Evolutionary conservation across 1,140 invertebrate genomes (phyloP), one percentile per base, ranked within the genome.

Genomic region (Oppia nitens): DNA sequence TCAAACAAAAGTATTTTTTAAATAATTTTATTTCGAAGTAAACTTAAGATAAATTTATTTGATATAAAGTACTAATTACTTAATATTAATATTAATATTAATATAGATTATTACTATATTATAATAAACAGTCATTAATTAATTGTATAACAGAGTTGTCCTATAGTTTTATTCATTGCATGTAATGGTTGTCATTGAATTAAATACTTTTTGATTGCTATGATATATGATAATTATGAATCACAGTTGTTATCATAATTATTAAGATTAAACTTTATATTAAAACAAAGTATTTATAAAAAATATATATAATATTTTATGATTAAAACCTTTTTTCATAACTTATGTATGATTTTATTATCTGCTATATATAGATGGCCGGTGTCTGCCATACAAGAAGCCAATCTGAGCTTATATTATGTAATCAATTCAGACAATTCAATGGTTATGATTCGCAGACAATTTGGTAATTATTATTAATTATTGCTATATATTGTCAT

Each of bases 321-420:
- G 6, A 9, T 40, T 40, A 17, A 40, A 6, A 17, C 32, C 6
- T 40, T 40, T 40, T 40, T 6, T 40, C 17, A 40, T 40, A 6
- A 40, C 17, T 40, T 40, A 40, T 9, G 32, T 40, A 9, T 40
- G 12, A 40, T 20, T 29, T 1, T 25, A 20, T n/a, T 55, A 32
- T 40, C 6, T 40, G n/a, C 14, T 32, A 11, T 55, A n/a, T n/a
- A 29, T 2, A 69, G 68, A 25, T 68, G 67, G 68, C 62, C 66
- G 12, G 57, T 69, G 28, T 61, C 53, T 32, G 55, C 52, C 27
- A 28, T 28, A 27, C 68, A 68, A 51, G 68, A 70, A 59, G 57
- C 57, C 21, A 55, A 62, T 27, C 17, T 69, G 4, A 60, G 59
- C 2, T 47, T 65, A 25, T 62, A 58, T 56, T 59, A 63, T 29